Base-by-base conservation (phyloP, 2,888 invertebrate genomes). In the Eucriotettix oculatus region DNA sequence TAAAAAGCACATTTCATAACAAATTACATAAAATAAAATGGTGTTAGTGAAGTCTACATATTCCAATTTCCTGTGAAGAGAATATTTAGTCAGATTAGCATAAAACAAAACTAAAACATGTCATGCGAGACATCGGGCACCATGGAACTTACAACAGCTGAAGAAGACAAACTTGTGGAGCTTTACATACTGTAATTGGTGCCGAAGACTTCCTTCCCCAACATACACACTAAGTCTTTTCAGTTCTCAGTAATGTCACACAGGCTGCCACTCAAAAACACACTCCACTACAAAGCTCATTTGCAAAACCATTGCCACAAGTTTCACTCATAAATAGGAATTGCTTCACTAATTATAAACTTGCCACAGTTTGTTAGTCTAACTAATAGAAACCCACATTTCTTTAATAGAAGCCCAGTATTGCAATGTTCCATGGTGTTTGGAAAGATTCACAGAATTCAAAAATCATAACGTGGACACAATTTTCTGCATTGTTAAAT, bases 371-470 rank as follows among this genome's bases (percentile, higher is more conserved):
- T 29, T 29, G 29, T 29, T 29, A 29, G 29, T 29, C 7, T 29
- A 29, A 29, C 29, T 29, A 29, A 29, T 29, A 48, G 5, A 48
- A 48, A n/a, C 48, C 48, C n/a, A 48, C 48, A 48, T 48, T 48
- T 48, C 29, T 29, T 29, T 29, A 29, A 29, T 5, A 29, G 29
- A 29, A 11, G 9, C 54, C 55, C 55, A 55, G 29, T 40, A 29
- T 55, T 55, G 55, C 55, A 55, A 55, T 41, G 61, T 61, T 61
- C 61, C 59, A 61, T 61, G 61, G 59, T 61, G 61, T 57, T 61
- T 53, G n/a, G 12, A 41, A 59, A 57, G 56, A 59, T 42, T 11
- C 55, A 53, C 43, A 59, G 52, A 58, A 54, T 42, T 55, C 16
- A 41, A 55, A 14, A 29, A 55, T 41, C 48, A 14, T 14, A 29